Evolutionary conservation across 2,888 invertebrate genomes (phyloP), one percentile per base, ranked within the genome.

Genomic region (Cephus spinipes): DNA sequence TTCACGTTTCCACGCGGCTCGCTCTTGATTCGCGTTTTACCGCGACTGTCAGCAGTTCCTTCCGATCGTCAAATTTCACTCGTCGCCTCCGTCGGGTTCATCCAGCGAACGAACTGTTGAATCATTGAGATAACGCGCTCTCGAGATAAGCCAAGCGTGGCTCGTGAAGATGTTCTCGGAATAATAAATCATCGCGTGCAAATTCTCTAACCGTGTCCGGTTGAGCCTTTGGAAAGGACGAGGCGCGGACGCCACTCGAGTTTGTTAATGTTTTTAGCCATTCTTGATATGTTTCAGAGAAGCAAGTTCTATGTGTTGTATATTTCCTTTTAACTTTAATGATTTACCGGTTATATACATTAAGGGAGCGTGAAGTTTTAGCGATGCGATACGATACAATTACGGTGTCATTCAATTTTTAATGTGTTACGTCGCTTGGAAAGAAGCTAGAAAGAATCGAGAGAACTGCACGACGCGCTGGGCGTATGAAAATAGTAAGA

Each of bases 241-340:
- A 55, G 55, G 55, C 9, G 31, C 3, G 31, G 71, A 71, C 71
- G 71, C 71, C 71, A 12, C 32, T 33, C 31, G 33, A 30, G 71
- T 71, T 71, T n/a, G 71, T 71, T 31, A 31, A 33, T 33, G 71
- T 71, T 71, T 71, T 31, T 31, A 32, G 9, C 71, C 31, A 11
- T 71, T 33, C 32, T 71, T 71, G 12, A 31, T 71, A 55, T 9
- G 23, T 55, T 55, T 23, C 31, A 3, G 71, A 71, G 71, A 31
- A 71, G 15, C 71, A 6, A 71, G 71, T 71, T 71, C 33, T 31
- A 23, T 3, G 71, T 23, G 71, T 71, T 71, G 71, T 32, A 71
- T 71, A 71, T 71, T 71, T 71, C 71, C 33, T 71, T 71, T 71
- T 33, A 71, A 71, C 33, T 71, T 71, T 32, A 71, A 32, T 9